A percentile compares a stretch with the other conserved stretches of the same genome.
Conservation (phyloP, 2,888 invertebrate species). For the Catocala sponsa region DNA sequence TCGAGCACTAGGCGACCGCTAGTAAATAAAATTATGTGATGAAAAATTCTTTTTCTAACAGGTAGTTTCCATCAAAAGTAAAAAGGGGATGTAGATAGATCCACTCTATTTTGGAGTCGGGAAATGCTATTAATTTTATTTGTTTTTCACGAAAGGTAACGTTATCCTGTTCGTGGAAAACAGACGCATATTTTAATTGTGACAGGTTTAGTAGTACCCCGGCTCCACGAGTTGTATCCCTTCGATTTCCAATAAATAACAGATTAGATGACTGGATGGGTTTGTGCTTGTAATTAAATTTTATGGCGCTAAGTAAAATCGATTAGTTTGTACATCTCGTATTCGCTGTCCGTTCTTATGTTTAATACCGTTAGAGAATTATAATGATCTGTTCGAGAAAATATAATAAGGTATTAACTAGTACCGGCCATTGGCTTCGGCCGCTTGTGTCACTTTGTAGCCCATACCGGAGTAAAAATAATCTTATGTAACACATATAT, state of each 20-base stretch:
- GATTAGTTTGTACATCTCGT: slow-evolving; percentile 60
- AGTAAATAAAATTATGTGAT: too few species aligned
- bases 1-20: too few species aligned
- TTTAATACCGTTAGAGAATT: too few species aligned
- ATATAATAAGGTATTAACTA: too few species aligned
- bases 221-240: slow-evolving; percentile 31
- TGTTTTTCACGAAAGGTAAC: slow-evolving; percentile 18
- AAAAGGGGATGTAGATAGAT: not conserved
- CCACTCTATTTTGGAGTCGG: not conserved
- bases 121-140: slow-evolving; percentile 18
- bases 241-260: slow-evolving; percentile 70
- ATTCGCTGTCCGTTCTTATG: not conserved
- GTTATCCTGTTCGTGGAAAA: slow-evolving; percentile 41
- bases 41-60: too few species aligned
- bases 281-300: slow-evolving; percentile 71
- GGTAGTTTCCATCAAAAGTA: too few species aligned
- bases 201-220: slow-evolving; percentile 54
- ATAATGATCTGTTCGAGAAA: too few species aligned
- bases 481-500: too few species aligned
- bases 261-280: slow-evolving; percentile 67
- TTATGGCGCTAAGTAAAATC: slow-evolving; percentile 74
- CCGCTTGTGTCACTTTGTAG: too few species aligned
- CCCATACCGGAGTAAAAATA: too few species aligned
- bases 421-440: too few species aligned
- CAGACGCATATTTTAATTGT: slow-evolving; percentile 58